Base-by-base conservation (phyloP, 2,797 vertebrate species). In the Cyclura pinguis region DNA sequence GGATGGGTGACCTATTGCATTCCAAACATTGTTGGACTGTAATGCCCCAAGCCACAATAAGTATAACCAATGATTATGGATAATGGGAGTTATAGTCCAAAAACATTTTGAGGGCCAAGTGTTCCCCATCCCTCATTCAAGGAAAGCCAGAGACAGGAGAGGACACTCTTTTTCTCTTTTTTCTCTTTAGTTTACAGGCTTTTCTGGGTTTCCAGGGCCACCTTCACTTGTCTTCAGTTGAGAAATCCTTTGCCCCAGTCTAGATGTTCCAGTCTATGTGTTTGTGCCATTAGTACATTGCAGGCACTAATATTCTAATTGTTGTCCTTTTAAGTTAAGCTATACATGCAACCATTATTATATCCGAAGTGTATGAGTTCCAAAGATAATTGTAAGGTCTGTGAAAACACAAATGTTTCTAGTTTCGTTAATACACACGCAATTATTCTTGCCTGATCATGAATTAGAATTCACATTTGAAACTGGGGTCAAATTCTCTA, bases 401-500 rank as follows among this genome's bases (percentile, higher is more conserved):
- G 16, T 76, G 35, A 82, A 88, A 57, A 82, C 42, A 32, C 3
- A 42, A 27, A 20, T 38, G 52, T 73, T 9, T 35, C 52, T 32
- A 27, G n/a, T 47, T 67, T 35, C 16, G 74, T 59, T 35, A 38
- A 52, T 20, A 80, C 24, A 76, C 59, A 35, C 59, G 22, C 16
- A 59, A 1, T 77, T 64, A 89, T 52, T n/a, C 22, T 57, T 78
- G 57, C 27, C 29, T 90, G 87, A 80, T 88, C 8, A 27, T 78
- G 57, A 87, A 77, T 77, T 87, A 87, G 38, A 87, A 87, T 62
- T 87, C 42, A 62, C 38, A 78, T 87, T 87, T 47, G 35, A 64
- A 74, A 86, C 47, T 74, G 84, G 64, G 80, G 85, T 62, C 14
- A 89, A 4, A 59, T 91, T 89, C 88, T 90, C 14, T 57, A 92